Evolutionary conservation across 2,113 vertebrate genomes (phyloP), one percentile per base, ranked within the genome.

Genomic region (Corvus moneduloides): DNA sequence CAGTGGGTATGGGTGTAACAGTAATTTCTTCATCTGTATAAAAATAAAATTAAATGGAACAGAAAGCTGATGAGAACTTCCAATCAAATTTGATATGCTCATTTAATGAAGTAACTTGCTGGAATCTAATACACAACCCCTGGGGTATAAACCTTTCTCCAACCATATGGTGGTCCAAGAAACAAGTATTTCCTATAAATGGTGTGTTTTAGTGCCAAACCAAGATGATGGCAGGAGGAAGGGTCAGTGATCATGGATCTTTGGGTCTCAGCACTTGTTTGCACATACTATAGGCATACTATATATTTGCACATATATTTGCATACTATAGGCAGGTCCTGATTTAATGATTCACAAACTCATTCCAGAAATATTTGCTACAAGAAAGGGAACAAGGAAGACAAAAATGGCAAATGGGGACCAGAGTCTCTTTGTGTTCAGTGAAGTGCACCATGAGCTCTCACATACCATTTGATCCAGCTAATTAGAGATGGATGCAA

Each of bases 1-100:
- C 93, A 97, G 89, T 98, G 95, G 83, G 87, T 82, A 93, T 97
- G 98, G 98, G 97, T 96, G 98, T 97, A 97, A 97, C 97, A 92
- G 93, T 96, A 93, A 98, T 98, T 97, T 96, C 93, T 97, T 97
- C 97, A 97, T 97, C 94, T 95, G 93, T 97, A 95, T 96, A 95
- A 97, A 96, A 98, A 97, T 97, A 96, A 97, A 97, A 96, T 97
- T 84, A 96, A 97, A 96, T 80, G 93, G 94, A 94, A 97, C 92
- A 94, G 91, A 97, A 97, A 97, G 85, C 89, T 79, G 91, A 98
- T 94, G 94, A 96, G 96, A 92, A 80, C 83, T 96, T 94, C 82
- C 92, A 97, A 94, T 97, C 95, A 95, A 97, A 97, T 96, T 93
- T 93, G 96, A 97, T 97, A 96, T 66, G 78, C 90, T 96, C 85